Evolutionary conservation across 2,888 invertebrate species (phyloP).

Genomic region (Drosophila sordidapex): DNA sequence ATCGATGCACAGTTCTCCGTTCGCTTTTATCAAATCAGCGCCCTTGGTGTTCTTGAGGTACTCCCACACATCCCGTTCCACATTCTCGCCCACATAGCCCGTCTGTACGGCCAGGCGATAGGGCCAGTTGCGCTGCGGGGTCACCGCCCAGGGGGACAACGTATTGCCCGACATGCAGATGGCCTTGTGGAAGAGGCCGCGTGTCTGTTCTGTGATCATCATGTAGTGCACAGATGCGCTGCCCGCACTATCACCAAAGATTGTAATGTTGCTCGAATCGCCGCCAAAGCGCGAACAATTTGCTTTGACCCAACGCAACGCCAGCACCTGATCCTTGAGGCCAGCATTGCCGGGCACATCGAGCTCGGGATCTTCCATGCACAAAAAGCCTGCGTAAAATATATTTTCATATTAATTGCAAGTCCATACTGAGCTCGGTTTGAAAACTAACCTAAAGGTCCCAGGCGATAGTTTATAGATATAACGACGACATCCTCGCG

Average conservation of each 20-base stretch:
- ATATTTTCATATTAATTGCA: background rate
- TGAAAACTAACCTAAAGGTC: constrained; percentile 83
- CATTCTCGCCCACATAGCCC: constrained; percentile 82
- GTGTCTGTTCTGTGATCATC: constrained; percentile 85
- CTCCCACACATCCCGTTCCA: constrained; percentile 83
- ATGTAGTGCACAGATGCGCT: constrained; percentile 85
- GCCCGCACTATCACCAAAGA: constrained; percentile 86
- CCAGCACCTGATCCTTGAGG: constrained; percentile 86
- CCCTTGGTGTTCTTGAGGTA: constrained; percentile 82
- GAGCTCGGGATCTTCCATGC: constrained; percentile 85
- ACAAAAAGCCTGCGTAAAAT: constrained; percentile 84
- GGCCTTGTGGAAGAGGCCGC: constrained; percentile 83
- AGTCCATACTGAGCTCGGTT: no score
- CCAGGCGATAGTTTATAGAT: constrained; percentile 86
- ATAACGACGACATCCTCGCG: constrained; percentile 86
- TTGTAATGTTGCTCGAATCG: constrained; percentile 85
- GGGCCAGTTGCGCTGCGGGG: constrained; percentile 82
- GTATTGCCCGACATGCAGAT: constrained; percentile 84
- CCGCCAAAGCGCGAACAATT: constrained; percentile 86
- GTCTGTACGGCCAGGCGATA: constrained; percentile 82
- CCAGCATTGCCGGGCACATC: constrained; percentile 86
- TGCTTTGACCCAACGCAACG: constrained; percentile 86
- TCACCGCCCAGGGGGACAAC: constrained; percentile 83
- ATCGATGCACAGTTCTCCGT: constrained; percentile 81
- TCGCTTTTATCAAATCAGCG: constrained; percentile 80